Conservation (phyloP, 2,113 vertebrate species). For the Tapirus terrestris region DNA sequence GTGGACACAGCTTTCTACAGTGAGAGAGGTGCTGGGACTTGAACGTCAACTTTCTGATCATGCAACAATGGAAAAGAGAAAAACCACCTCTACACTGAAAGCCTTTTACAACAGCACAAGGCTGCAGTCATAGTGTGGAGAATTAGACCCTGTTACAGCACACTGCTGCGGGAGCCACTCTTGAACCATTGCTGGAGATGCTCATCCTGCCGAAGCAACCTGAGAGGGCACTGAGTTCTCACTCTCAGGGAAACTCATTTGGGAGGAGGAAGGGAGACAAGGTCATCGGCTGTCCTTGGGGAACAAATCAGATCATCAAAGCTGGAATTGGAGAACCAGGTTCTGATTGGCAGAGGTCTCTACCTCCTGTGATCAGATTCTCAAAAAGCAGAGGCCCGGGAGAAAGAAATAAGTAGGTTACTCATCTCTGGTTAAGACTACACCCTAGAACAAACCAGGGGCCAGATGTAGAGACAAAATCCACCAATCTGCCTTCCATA, state of each 20-base stretch:
- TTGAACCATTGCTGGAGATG: not conserved
- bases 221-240: not conserved
- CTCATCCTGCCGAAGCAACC: not conserved
- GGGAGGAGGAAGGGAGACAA: not conserved
- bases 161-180: not conserved
- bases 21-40: not conserved
- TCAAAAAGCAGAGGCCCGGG: not conserved
- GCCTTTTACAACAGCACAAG: not conserved
- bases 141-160: slow-evolving; percentile 17
- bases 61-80: not conserved
- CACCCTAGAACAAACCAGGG: not conserved
- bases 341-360: slow-evolving; percentile 16
- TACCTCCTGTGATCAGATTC: slow-evolving; percentile 1
- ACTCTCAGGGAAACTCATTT: slow-evolving; percentile 17
- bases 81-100: not conserved
- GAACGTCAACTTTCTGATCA: not conserved
- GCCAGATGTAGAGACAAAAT: not conserved
- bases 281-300: slow-evolving; percentile 32
- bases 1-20: not conserved
- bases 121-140: not conserved
- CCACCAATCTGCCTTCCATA: not conserved
- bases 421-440: not conserved
- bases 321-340: not conserved
- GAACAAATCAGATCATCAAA: slow-evolving; percentile 46
- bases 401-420: not conserved